Conservation (phyloP, 2,797 vertebrate species). For the Sebastes minor region DNA sequence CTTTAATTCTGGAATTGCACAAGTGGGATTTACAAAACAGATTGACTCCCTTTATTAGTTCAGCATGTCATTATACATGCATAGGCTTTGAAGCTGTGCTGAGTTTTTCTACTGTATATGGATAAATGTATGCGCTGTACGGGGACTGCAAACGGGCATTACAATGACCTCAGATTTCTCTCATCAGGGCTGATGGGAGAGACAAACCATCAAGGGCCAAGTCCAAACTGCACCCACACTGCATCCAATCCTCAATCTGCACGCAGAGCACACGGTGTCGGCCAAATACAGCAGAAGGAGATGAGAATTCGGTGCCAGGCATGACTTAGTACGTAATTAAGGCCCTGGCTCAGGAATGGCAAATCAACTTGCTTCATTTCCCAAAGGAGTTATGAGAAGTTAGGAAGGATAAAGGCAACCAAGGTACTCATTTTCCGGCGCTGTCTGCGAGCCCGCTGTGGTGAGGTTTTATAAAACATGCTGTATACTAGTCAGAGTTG, state of each 20-base stretch:
- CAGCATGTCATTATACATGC: constrained; percentile 71
- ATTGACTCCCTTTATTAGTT: constrained; percentile 78
- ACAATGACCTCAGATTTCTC: constrained; percentile 63
- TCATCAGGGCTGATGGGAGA: constrained; percentile 68
- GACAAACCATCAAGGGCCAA: constrained; percentile 61
- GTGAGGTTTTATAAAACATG: constrained; percentile 27
- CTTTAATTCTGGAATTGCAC: constrained; percentile 76
- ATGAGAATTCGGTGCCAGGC: constrained; percentile 82
- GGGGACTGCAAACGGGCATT: constrained; percentile 46
- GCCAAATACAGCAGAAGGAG: constrained; percentile 81
- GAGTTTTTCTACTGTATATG: constrained; percentile 55
- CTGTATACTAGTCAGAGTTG: constrained; percentile 1
- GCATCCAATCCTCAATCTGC: constrained; percentile 72
- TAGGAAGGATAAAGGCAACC: constrained; percentile 75
- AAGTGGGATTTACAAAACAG: constrained; percentile 79
- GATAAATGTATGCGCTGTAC: constrained; percentile 6
- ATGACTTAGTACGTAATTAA: constrained; percentile 86
- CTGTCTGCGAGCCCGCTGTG: constrained; percentile 17
- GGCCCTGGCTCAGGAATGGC: constrained; percentile 76
- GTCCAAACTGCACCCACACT: constrained; percentile 69
- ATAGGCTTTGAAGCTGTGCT: constrained; percentile 63
- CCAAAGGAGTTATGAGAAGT: constrained; percentile 74
- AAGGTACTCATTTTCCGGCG: constrained; percentile 55
- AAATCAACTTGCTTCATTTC: constrained; percentile 81
- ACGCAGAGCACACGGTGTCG: constrained; percentile 69